A percentile compares a stretch with the other conserved stretches of the same genome.
Conservation (phyloP, 2,113 vertebrate genomes). For the Scopus umbretta region DNA sequence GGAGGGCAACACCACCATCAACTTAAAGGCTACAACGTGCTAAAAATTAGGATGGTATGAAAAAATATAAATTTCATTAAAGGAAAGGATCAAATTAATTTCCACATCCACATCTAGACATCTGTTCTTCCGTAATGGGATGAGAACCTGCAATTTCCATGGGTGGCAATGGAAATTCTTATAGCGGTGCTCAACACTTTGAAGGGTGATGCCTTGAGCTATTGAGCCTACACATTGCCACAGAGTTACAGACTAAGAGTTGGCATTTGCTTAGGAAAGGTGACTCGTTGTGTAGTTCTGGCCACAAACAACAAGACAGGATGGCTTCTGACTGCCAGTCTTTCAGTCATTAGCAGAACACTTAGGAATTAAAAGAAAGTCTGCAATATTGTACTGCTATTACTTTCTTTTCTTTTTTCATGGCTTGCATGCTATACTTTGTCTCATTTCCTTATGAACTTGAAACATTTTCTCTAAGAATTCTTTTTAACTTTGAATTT, state of each 20-base stretch:
- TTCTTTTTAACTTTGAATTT: neutral
- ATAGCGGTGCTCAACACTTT: neutral
- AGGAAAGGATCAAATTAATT: neutral
- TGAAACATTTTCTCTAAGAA: neutral
- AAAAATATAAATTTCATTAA: slow-evolving; percentile 4
- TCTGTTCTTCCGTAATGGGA: neutral
- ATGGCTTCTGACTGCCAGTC: neutral
- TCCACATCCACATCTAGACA: neutral
- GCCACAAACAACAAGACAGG: neutral
- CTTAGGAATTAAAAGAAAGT: neutral
- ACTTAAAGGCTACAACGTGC: neutral
- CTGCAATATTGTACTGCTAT: neutral
- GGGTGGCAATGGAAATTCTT: neutral
- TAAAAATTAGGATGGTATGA: neutral
- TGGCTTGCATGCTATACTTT: neutral
- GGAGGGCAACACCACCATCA: neutral
- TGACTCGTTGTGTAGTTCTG: neutral
- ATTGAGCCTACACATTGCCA: neutral
- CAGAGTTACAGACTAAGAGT: neutral
- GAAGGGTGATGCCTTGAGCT: neutral
- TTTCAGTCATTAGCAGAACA: neutral
- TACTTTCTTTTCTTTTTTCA: neutral
- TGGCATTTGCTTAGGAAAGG: neutral
- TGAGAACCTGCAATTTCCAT: neutral
- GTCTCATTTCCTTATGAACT: neutral